These are phyloP conservation scores for Rhinoderma darwinii DNA, from an alignment of 2,113 vertebrate genomes.

Conservation along the genomic window DNA sequence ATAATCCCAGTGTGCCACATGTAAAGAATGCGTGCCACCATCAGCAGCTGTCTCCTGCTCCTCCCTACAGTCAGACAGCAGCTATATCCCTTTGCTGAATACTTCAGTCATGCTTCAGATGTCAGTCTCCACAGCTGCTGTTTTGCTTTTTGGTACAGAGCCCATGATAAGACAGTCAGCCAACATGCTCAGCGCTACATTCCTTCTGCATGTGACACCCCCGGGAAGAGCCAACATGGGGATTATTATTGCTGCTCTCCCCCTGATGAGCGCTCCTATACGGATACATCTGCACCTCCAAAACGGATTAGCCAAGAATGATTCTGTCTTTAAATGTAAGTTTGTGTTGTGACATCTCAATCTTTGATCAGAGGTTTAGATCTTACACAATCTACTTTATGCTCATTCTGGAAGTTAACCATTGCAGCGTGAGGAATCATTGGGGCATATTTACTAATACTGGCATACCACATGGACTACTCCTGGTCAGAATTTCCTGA, in stretches of 20 bases:
- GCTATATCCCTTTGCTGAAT: background rate
- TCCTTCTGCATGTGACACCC: constrained; percentile 15
- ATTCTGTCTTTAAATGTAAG: background rate
- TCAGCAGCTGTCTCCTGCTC: background rate
- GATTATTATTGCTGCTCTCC: background rate
- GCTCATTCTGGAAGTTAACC: background rate
- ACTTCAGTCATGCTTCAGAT: constrained; percentile 19
- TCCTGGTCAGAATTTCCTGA: background rate
- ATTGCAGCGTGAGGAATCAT: background rate
- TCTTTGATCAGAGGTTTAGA: background rate
- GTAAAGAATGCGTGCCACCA: background rate
- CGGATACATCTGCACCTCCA: background rate
- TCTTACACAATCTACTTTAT: background rate
- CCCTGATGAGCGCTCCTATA: background rate
- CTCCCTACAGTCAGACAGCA: background rate
- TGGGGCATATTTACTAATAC: background rate
- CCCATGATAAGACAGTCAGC: background rate
- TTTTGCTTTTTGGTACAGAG: constrained; percentile 8
- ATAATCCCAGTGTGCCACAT: constrained; percentile 9
- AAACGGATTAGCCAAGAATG: background rate
- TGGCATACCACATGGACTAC: background rate
- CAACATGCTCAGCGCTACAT: constrained; percentile 6
- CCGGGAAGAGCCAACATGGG: constrained; percentile 6
- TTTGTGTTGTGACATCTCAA: background rate
- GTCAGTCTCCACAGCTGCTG: background rate